Base-by-base conservation (phyloP, 2,797 vertebrate species). In the Apodemus agrarius region DNA sequence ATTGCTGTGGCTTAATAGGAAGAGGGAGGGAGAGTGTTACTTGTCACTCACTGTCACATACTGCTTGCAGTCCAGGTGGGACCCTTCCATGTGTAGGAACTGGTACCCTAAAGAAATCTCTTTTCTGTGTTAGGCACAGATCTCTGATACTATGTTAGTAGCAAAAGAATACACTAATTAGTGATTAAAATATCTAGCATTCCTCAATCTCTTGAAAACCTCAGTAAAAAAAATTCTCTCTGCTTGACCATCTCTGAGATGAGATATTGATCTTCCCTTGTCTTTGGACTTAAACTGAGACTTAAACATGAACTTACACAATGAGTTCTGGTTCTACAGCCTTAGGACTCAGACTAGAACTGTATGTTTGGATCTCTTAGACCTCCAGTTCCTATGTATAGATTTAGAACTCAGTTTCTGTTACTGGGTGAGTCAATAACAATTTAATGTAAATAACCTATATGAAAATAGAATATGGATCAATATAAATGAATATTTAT, bases 291-390 rank as follows among this genome's bases (percentile, higher is more conserved):
- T 40, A 46, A 31, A 87, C 40, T 95, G 13, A 59, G 7, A 43
- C 26, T 59, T 67, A 13, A 16, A 86, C 6, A 82, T 54, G 29
- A 43, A 54, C 31, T 52, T 52, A 92, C 0, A 88, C n/a, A 19
- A 81, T 94, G 31, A 82, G 26, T 31, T 90, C n/a, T 97, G 46
- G 40, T 90, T 88, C 54, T 92, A 67, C 24, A 49, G 31, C 11
- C 49, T 92, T 49, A 87, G 40, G 46, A 31, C 37, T 84, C 37
- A 40, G 37, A 59, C 3, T 90, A 1, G 83, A 97, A 76, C 31
- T 75, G 37, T n/a, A 84, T 11, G 46, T 65, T 21, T 40, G 1
- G 11, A n/a, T 81, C 11, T 74, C 46, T 49, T 85, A 54, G 46
- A 79, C 61, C 43, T 93, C 84, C 59, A 93, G 76, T 29, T 95